phyloP scores from a whole-genome alignment of 2,888 invertebrate species.

The Auanema sp. region DNA sequence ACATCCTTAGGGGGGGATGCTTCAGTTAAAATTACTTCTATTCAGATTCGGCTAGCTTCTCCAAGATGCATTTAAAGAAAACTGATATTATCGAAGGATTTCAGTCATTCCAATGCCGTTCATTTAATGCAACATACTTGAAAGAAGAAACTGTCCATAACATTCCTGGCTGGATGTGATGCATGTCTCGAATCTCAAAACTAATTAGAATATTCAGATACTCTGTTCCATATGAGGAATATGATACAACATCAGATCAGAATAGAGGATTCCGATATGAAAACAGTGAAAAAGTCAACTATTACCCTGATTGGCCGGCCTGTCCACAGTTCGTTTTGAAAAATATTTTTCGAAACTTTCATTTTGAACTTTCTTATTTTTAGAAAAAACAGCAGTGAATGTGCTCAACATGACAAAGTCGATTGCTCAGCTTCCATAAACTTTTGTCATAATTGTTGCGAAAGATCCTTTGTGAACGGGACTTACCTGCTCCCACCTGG shows the following conservation, averaged over 20 bases:
- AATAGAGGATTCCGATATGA: slow-evolving; percentile 56
- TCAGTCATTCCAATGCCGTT: slow-evolving; percentile 51
- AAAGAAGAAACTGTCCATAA: slow-evolving; percentile 12
- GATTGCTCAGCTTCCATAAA: slow-evolving; percentile 45
- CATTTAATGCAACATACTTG: slow-evolving; percentile 23
- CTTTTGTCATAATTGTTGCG: slow-evolving; percentile 53
- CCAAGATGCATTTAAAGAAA: slow-evolving; percentile 34
- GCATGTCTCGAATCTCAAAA: neutral
- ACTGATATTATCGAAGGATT: slow-evolving; percentile 34
- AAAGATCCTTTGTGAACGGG: slow-evolving; percentile 27
- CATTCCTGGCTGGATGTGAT: slow-evolving; percentile 15
- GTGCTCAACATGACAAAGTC: slow-evolving; percentile 14
- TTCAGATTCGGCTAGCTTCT: slow-evolving; percentile 50
- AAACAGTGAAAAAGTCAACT: slow-evolving; percentile 51
- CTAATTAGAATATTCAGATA: slow-evolving; percentile 26
- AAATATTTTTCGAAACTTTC: neutral
- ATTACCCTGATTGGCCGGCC: slow-evolving; percentile 54
- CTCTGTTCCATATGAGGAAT: slow-evolving; percentile 41
- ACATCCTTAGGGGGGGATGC: no score
- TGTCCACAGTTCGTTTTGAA: slow-evolving; percentile 44
- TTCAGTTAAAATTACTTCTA: neutral
- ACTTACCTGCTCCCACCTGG: slow-evolving; percentile 46
- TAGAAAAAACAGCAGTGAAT: slow-evolving; percentile 11
- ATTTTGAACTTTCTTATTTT: neutral
- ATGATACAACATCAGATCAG: slow-evolving; percentile 50